Percentiles rank a stretch among this genome's conserved stretches.
phyloP scores from a whole-genome alignment of 2,113 vertebrate species.

The Vidua macroura region DNA sequence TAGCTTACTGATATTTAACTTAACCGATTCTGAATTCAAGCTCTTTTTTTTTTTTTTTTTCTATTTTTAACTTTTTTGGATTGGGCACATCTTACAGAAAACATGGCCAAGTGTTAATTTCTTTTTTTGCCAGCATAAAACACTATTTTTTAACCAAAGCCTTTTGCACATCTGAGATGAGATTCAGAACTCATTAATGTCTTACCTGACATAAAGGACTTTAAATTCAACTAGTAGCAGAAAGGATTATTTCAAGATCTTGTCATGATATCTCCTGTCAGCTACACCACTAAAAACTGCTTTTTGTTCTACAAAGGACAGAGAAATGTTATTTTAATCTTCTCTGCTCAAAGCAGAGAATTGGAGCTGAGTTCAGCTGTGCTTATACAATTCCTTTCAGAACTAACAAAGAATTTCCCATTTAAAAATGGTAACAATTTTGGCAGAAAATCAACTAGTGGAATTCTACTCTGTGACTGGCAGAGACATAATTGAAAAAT shows the following conservation, averaged over 20 bases:
- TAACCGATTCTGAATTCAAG: neutral
- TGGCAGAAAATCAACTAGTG: neutral
- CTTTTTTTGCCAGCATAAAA: neutral
- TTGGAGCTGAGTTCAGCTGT: neutral
- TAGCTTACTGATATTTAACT: neutral
- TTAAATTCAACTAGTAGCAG: neutral
- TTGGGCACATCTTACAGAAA: neutral
- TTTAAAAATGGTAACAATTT: neutral
- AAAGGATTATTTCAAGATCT: conserved; percentile 2
- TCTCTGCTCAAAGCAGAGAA: neutral
- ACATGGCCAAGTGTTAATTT: neutral
- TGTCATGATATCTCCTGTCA: neutral
- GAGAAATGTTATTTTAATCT: neutral
- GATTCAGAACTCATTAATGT: neutral
- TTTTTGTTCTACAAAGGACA: neutral
- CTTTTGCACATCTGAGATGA: neutral
- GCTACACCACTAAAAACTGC: neutral
- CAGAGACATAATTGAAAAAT: neutral
- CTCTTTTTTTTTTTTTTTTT: neutral
- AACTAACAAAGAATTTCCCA: neutral
- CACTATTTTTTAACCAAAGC: neutral
- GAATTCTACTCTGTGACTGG: neutral
- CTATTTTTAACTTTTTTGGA: neutral
- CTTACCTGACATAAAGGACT: neutral
- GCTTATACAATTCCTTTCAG: neutral